These are phyloP conservation scores for Diploscapter pachys DNA, from an alignment of 1,140 invertebrate species.

Conservation along the genomic window DNA sequence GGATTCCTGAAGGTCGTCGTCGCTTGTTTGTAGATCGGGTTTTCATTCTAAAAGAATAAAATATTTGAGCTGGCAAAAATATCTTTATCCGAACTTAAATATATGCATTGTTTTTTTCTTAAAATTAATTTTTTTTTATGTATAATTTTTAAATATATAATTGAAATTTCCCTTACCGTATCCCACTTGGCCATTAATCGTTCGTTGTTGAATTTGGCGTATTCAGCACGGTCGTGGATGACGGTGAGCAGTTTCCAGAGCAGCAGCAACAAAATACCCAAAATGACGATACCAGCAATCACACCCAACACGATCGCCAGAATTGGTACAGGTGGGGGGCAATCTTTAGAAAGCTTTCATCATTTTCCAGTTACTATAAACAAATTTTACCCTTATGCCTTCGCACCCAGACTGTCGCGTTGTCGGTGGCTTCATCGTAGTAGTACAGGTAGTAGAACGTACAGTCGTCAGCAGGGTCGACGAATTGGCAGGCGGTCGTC, in stretches of 20 bases:
- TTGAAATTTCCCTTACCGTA: constrained; percentile 64
- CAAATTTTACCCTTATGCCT: constrained; percentile 44
- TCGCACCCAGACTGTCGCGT: constrained; percentile 58
- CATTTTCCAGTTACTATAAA: no score
- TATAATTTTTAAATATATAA: neutral
- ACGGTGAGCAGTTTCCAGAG: constrained; percentile 94
- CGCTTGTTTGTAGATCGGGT: constrained; percentile 96
- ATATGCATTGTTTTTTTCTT: neutral
- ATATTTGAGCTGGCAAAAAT: constrained; percentile 33
- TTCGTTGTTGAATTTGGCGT: constrained; percentile 94
- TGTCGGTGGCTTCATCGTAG: constrained; percentile 60
- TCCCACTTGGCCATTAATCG: constrained; percentile 91
- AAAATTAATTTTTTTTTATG: neutral
- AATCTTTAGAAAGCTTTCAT: constrained; percentile 26
- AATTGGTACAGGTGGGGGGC: constrained; percentile 60
- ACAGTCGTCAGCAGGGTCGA: constrained; percentile 58
- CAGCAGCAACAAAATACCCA: constrained; percentile 78
- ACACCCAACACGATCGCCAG: constrained; percentile 83
- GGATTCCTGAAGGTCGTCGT: constrained; percentile 99
- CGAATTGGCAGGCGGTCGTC: constrained; percentile 59
- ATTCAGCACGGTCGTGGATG: constrained; percentile 90
- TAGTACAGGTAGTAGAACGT: constrained; percentile 60
- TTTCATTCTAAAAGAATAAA: constrained; percentile 75
- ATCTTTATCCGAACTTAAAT: no score
- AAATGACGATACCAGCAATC: constrained; percentile 83